phyloP scores from a whole-genome alignment of 92 coral and sea anemone species.

The Virgularia gustaviana region DNA sequence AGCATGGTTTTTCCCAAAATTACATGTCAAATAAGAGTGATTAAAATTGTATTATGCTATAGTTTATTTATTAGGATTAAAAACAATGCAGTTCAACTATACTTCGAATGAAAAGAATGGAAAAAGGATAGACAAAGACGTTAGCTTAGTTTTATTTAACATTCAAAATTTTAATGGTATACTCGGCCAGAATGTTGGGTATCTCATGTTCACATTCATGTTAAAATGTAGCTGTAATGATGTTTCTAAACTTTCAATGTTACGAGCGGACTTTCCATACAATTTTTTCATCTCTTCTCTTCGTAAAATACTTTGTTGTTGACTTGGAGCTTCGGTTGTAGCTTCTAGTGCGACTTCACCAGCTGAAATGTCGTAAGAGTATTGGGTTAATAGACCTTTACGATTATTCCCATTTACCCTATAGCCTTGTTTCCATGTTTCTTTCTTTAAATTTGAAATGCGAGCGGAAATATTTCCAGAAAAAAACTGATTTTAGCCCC shows the following conservation, averaged over 20 bases:
- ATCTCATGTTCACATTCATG: conserved; percentile 73
- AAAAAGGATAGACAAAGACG: too few relatives aligned
- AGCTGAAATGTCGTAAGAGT: conserved; percentile 55
- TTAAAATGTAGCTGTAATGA: conserved; percentile 81
- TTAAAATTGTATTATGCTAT: conserved; percentile 3
- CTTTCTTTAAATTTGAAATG: too few relatives aligned
- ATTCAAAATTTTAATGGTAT: conserved; percentile 83
- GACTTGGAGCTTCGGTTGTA: conserved; percentile 77
- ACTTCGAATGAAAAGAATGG: too few relatives aligned
- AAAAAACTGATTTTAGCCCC: too few relatives aligned
- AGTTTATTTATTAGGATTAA: background rate
- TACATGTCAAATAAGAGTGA: too few relatives aligned
- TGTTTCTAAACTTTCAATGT: conserved; percentile 78
- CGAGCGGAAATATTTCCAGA: too few relatives aligned
- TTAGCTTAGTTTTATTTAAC: too few relatives aligned
- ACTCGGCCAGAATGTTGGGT: conserved; percentile 95
- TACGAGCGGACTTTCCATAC: conserved; percentile 70
- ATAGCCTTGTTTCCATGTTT: too few relatives aligned
- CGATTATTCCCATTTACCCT: too few relatives aligned
- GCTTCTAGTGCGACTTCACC: conserved; percentile 68
- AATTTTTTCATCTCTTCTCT: conserved; percentile 72
- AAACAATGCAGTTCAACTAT: too few relatives aligned
- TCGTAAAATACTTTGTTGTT: conserved; percentile 73
- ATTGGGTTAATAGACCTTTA: too few relatives aligned
- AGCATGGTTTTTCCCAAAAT: too few relatives aligned